phyloP scores from a whole-genome alignment of 2,888 invertebrate species.

The Tridacna crocea region DNA sequence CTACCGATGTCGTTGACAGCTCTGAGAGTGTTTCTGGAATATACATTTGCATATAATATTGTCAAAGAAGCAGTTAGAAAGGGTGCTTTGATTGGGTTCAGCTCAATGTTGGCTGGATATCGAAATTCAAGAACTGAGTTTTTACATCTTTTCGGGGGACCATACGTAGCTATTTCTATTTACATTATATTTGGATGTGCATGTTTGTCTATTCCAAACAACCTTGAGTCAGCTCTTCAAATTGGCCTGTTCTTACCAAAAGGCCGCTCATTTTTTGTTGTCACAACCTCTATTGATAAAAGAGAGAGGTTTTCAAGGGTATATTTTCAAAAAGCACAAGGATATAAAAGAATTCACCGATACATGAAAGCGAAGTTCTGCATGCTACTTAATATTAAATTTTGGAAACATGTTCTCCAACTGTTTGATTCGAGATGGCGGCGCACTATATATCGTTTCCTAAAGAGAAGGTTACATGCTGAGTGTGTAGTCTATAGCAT shows the following conservation, averaged over 20 bases:
- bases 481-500: neutral
- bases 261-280: conserved; percentile 7
- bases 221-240: conserved; percentile 31
- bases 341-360: conserved; percentile 38
- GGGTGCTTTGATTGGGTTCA: conserved; percentile 44
- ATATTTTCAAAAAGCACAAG: conserved; percentile 12
- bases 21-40: conserved; percentile 31
- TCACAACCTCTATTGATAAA: conserved; percentile 14
- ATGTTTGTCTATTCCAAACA: conserved; percentile 26
- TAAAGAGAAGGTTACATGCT: neutral
- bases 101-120: conserved; percentile 41
- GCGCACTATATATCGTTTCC: neutral
- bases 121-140: conserved; percentile 21
- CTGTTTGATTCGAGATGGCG: conserved; percentile 29
- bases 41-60: conserved; percentile 15
- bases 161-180: conserved; percentile 29
- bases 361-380: conserved; percentile 38
- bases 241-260: conserved; percentile 24
- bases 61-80: conserved; percentile 35
- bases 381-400: conserved; percentile 40
- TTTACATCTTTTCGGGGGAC: conserved; percentile 34
- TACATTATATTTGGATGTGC: conserved; percentile 36
- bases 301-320: conserved; percentile 27
- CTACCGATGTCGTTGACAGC: conserved; percentile 30
- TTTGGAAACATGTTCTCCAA: conserved; percentile 34